Percentiles rank a stretch among this genome's conserved stretches.
Conservation (phyloP, 2,797 vertebrate genomes). For the Gymnothorax javanicus region DNA sequence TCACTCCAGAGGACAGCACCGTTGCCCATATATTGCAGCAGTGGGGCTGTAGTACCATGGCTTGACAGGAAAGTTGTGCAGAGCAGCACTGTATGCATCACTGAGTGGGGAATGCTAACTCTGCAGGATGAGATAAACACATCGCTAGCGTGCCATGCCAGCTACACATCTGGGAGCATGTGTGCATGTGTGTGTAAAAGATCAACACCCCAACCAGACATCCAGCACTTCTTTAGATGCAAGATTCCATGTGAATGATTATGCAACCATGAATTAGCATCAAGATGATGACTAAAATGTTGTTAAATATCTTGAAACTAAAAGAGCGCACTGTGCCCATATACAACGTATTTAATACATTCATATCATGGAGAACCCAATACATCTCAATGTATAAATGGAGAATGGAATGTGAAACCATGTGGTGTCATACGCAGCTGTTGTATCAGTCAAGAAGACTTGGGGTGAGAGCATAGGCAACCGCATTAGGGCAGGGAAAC, state of each 20-base stretch:
- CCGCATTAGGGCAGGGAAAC: not conserved
- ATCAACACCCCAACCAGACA: not conserved
- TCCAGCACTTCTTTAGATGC: not conserved
- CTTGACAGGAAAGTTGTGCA: not conserved
- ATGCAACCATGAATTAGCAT: not conserved
- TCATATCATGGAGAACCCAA: not conserved
- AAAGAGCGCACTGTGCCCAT: not conserved
- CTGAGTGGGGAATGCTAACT: constrained; percentile 1
- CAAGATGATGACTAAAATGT: not conserved
- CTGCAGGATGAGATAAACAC: constrained; percentile 6
- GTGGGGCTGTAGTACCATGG: not conserved
- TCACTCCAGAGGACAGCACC: not conserved
- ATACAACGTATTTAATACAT: not conserved
- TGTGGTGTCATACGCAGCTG: not conserved
- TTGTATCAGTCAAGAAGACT: not conserved
- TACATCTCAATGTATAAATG: not conserved
- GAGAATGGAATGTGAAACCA: not conserved
- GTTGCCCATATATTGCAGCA: not conserved
- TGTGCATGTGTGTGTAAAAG: not conserved
- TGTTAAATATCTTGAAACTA: too few relatives aligned
- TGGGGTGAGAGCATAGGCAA: not conserved
- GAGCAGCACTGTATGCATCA: not conserved
- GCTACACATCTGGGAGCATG: not conserved
- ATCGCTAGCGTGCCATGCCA: not conserved
- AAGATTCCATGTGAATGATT: not conserved